Evolutionary conservation across 2,888 invertebrate species (phyloP).

Genomic region (Seira sanloemensis): DNA sequence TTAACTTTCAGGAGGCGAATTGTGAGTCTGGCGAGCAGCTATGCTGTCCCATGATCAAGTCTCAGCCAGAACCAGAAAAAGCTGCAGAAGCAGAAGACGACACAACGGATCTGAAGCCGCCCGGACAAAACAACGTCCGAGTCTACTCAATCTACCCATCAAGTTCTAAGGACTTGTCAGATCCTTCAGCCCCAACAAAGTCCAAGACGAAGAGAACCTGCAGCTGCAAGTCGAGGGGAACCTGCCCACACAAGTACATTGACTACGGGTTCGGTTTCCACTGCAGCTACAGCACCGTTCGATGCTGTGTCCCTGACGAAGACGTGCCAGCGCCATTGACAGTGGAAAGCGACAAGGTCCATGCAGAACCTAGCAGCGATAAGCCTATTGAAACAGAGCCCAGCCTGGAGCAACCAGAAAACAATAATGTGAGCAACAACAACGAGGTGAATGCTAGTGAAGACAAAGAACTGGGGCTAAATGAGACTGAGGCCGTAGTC

Average conservation of each 20-base stretch:
- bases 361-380: too few species aligned
- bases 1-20: conserved; percentile 20
- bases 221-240: conserved; percentile 60
- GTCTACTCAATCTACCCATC: conserved; percentile 35
- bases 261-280: conserved; percentile 71
- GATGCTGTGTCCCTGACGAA: conserved; percentile 66
- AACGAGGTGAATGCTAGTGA: background rate
- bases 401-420: background rate
- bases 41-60: conserved; percentile 37
- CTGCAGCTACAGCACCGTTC: conserved; percentile 69
- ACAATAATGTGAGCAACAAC: background rate
- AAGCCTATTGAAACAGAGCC: too few species aligned
- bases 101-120: background rate
- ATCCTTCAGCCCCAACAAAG: background rate
- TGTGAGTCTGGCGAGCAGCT: conserved; percentile 27
- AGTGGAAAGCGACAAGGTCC: too few species aligned
- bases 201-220: conserved; percentile 49
- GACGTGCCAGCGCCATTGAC: too few species aligned
- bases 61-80: background rate
- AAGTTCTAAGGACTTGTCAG: background rate
- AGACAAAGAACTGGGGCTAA: background rate
- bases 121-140: conserved; percentile 36
- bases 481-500: background rate
- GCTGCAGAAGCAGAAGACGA: background rate
- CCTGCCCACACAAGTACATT: conserved; percentile 67